Conservation (phyloP, 2,888 invertebrate species). For the Pseudococcus longispinus region DNA sequence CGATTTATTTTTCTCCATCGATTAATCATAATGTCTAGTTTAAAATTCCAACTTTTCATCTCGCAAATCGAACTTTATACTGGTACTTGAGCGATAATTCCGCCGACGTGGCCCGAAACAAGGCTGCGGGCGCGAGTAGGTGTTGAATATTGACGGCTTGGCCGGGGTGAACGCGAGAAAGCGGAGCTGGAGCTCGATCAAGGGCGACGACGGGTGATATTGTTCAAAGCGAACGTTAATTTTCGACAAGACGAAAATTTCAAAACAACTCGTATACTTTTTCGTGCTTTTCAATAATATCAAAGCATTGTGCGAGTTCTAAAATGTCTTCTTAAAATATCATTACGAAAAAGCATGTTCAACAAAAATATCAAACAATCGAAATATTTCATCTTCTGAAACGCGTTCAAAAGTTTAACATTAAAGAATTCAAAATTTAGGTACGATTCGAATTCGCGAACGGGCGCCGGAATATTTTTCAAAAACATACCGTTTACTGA, state of each 20-base stretch:
- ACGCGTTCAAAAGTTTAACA: background rate
- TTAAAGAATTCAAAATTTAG: background rate
- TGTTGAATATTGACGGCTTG: constrained; percentile 10
- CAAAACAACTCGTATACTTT: background rate
- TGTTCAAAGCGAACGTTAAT: background rate
- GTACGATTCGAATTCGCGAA: background rate
- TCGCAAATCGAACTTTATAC: constrained; percentile 24
- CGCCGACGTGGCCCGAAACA: background rate
- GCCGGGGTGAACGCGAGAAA: background rate
- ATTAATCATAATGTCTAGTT: constrained; percentile 48
- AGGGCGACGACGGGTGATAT: background rate
- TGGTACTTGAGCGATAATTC: background rate
- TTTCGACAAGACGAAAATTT: background rate
- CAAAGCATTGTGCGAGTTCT: background rate
- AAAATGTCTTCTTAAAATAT: constrained; percentile 9
- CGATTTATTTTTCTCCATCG: constrained; percentile 46
- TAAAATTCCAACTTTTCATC: constrained; percentile 50
- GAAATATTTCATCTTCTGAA: background rate
- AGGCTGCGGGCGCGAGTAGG: background rate
- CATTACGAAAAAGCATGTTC: background rate
- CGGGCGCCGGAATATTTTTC: no score
- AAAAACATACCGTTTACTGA: no score
- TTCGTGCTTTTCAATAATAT: background rate
- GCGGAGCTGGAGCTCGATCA: background rate
- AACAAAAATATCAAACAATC: constrained; percentile 4